Percentiles rank a stretch among this genome's conserved stretches.
These are phyloP conservation scores for Hyperopisus bebe DNA, from an alignment of 2,113 vertebrate genomes.

Conservation along the genomic window DNA sequence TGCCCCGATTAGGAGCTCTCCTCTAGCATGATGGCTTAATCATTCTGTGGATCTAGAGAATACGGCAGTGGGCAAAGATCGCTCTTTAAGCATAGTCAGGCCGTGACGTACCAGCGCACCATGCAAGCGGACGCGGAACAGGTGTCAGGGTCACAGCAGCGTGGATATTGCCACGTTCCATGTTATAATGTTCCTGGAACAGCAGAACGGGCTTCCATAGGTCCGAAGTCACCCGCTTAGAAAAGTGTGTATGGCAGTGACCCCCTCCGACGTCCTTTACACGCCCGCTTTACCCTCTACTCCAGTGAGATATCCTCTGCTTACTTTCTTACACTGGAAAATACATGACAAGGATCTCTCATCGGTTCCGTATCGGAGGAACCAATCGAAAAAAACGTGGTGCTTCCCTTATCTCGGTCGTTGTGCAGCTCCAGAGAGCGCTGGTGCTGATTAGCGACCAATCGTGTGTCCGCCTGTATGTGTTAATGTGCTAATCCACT, in stretches of 20 bases:
- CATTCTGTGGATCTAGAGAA: neutral
- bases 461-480: conserved; percentile 28
- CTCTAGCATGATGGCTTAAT: neutral
- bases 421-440: conserved; percentile 23
- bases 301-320: neutral
- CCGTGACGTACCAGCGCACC: neutral
- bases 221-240: neutral
- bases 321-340: neutral
- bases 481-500: conserved; percentile 49
- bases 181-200: neutral
- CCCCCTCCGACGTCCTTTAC: neutral
- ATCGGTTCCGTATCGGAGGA: neutral
- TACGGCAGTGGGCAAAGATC: neutral
- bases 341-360: neutral
- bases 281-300: neutral
- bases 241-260: neutral
- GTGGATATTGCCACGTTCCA: neutral
- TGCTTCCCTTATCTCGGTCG: neutral
- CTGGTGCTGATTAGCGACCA: conserved; percentile 34
- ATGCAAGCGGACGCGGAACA: neutral
- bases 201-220: neutral
- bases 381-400: neutral
- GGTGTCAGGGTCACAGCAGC: neutral
- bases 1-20: too few species aligned
- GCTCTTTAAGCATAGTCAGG: neutral